phyloP scores from a whole-genome alignment of 1,140 invertebrate species.

The Mya arenaria region DNA sequence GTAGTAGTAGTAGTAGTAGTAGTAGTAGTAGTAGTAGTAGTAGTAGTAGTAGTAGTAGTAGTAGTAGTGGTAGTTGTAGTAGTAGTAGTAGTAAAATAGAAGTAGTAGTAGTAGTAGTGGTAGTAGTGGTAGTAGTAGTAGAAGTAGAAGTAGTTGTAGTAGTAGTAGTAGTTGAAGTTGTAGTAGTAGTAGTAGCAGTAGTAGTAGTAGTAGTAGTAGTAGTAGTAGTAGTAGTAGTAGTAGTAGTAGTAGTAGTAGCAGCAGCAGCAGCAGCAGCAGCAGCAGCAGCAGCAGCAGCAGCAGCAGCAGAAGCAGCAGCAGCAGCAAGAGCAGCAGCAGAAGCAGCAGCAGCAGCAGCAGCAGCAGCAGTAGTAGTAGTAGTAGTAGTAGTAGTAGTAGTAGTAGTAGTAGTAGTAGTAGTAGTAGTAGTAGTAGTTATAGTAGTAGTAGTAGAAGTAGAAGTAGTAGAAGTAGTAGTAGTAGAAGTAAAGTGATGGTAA shows the following conservation, averaged over 20 bases:
- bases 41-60: not conserved
- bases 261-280: not conserved
- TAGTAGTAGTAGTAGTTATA: not conserved
- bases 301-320: no score
- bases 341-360: no score
- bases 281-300: no score
- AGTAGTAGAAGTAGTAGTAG: not conserved
- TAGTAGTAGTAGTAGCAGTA: not conserved
- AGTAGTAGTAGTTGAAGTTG: not conserved
- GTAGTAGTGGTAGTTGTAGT: constrained; percentile 13
- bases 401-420: not conserved
- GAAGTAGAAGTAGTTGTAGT: not conserved
- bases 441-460: not conserved
- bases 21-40: not conserved
- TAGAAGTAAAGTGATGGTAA: no score
- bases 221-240: not conserved
- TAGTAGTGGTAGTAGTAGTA: not conserved
- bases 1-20: not conserved
- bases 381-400: not conserved
- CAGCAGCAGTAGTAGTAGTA: not conserved
- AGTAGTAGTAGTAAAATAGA: not conserved
- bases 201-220: not conserved
- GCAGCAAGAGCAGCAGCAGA: no score
- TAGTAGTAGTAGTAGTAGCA: not conserved
- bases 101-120: not conserved